Base-by-base conservation (phyloP, 2,113 vertebrate species). In the Upupa epops region DNA sequence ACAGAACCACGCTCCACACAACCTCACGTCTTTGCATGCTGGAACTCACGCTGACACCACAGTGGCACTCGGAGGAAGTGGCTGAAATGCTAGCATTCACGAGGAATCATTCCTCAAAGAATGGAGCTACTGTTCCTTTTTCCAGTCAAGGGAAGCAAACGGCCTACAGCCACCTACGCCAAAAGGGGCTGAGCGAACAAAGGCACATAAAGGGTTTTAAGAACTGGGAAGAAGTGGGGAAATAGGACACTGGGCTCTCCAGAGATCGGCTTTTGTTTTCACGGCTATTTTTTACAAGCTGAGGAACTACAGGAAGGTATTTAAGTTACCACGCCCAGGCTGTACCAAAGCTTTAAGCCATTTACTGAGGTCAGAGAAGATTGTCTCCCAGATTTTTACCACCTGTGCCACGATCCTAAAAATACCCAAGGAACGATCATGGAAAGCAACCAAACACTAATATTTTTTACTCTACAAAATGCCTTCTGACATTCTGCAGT, bases 21-120 rank as follows among this genome's bases (percentile, higher is more conserved):
- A 88, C 54, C n/a, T 92, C 76, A 22, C 65, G 52, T 84, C 81
- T 69, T 68, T 9, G 2, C 74, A 6, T 7, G 79, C 56, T 21
- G 48, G 69, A 83, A 11, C 73, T 89, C 93, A 59, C 1, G 2
- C 48, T 73, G 82, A 84, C 94, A 88, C 80, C 70, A 17, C 49
- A 3, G 7, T 2, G 11, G 84, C 63, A 26, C 81, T 58, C 32
- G 3, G 82, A 87, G 94, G 95, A 95, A 96, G 88, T 12, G 70
- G 74, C 82, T 91, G 87, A 85, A 89, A 58, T 14, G 78, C 55
- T 85, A 72, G 66, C 63, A 54, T 92, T 92, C 82, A 75, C 63
- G 84, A 73, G 93, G 81, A 93, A 69, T 79, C 49, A 79, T 51
- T 75, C 21, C 89, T 69, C 70, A 40, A 92, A 95, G 49, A 94